These are phyloP conservation scores for Melanotaenia boesemani DNA, from an alignment of 2,797 vertebrate species.

Conservation along the genomic window DNA sequence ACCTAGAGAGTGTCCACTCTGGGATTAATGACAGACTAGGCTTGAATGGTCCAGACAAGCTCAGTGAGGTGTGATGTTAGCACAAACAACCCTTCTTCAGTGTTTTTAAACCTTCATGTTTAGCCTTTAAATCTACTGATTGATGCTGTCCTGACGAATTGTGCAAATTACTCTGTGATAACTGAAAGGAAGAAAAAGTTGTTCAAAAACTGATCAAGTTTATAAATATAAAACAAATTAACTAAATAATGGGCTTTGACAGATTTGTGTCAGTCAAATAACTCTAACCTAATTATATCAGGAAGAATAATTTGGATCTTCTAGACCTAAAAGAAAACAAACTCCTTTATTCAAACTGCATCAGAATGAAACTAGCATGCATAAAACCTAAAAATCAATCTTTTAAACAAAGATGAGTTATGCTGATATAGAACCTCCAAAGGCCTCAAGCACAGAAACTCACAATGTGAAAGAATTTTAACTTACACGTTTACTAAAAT, in stretches of 20 bases:
- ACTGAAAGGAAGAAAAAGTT: not conserved
- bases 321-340: not conserved
- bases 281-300: not conserved
- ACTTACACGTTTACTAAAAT: not conserved
- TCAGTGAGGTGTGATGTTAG: not conserved
- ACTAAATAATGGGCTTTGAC: not conserved
- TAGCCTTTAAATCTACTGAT: not conserved
- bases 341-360: not conserved
- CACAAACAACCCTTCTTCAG: not conserved
- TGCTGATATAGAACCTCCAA: not conserved
- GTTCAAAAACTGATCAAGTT: not conserved
- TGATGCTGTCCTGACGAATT: not conserved
- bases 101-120: not conserved
- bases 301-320: not conserved
- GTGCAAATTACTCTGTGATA: not conserved
- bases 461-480: not conserved
- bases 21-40: not conserved
- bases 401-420: not conserved
- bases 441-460: not conserved
- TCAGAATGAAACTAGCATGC: not conserved
- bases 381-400: not conserved
- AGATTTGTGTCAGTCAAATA: not conserved
- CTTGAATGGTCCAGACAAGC: not conserved
- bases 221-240: not conserved
- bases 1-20: not conserved